Base-by-base conservation (phyloP, 2,888 invertebrate species). In the Cenopis cana region DNA sequence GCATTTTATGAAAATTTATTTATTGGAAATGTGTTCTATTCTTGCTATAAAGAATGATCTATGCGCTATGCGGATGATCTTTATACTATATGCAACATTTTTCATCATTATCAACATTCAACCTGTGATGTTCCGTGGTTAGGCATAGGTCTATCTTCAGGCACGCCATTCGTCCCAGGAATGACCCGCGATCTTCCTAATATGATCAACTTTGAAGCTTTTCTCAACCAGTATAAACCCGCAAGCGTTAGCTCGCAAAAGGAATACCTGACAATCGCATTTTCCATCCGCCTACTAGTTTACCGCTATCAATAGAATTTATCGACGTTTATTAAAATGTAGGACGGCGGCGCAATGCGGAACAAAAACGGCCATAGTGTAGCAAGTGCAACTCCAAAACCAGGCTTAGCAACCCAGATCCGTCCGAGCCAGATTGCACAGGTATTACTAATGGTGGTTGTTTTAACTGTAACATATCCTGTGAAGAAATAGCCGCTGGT, bases 291-390 rank as follows among this genome's bases (percentile, higher is more conserved):
- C 36, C 62, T 64, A 64, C 64, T 52, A 62, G 62, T 62, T 62
- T 62, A 20, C 62, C 14, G 33, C 36, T 62, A 62, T 62, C 62
- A 38, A 54, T 64, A 54, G 54, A 54, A 64, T 59, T 57, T 70
- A 59, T 59, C 59, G 59, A 54, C 33, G 59, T 57, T 70, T 66
- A 70, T 66, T 60, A 46, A 66, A 66, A 70, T 68, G 41, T 68
- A 69, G 69, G 64, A 36, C 69, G 61, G 60, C 72, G 69, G 60
- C 61, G 73, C 73, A 69, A 73, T 60, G 69, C 73, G 73, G 73
- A 73, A 73, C 65, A 61, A 69, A 59, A 69, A 73, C 73, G 65
- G 49, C 60, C 41, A 60, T 52, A 71, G 61, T 71, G 49, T 60
- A 69, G 69, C 69, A 61, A 69, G 73, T 73, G 66, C 66, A 49